Base-by-base conservation (phyloP, 2,888 invertebrate species). In the Heliconius aoede region DNA sequence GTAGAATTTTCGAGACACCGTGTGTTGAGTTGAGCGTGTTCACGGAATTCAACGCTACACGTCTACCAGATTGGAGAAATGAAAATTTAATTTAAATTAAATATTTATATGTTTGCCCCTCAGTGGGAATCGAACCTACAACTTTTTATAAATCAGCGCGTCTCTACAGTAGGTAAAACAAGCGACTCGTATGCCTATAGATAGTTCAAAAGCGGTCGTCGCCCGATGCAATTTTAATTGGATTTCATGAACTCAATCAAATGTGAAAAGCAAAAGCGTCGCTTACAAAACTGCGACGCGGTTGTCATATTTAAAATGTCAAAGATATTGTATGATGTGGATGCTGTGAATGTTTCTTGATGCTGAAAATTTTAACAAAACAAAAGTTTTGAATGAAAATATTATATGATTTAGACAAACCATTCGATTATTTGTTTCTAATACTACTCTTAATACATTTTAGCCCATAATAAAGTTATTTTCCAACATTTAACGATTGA, bases 161-260 rank as follows among this genome's bases (percentile, higher is more conserved):
- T n/a, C n/a, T 21, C 55, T n/a, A n/a, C n/a, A 55, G n/a, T 46
- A 15, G 18, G 21, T 32, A 32, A 64, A 64, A n/a, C 32, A 21
- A 64, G 62, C 46, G 69, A 69, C n/a, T 55, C 55, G n/a, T 55
- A 55, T 55, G 11, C 0, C 11, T 36, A 58, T 30, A 72, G 67
- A 62, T 26, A 51, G 26, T 58, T 73, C 68, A 69, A 73, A 69
- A 73, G 75, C 64, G 55, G 46, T 46, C 60, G 40, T 58, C 67
- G 62, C 62, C 62, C 62, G 28, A 62, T 62, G 62, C 30, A 64
- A 72, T 67, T 72, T 74, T 74, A 74, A 78, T 76, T 78, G 76
- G 74, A 76, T 78, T 78, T 64, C 62, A 64, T 32, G 62, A 62
- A 74, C 28, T 55, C 74, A 78, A 78, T 74, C 76, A 73, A 71